Percentiles rank a stretch among this genome's conserved stretches.
Evolutionary conservation across 2,113 vertebrate genomes (phyloP).

Genomic region (Perognathus longimembris): DNA sequence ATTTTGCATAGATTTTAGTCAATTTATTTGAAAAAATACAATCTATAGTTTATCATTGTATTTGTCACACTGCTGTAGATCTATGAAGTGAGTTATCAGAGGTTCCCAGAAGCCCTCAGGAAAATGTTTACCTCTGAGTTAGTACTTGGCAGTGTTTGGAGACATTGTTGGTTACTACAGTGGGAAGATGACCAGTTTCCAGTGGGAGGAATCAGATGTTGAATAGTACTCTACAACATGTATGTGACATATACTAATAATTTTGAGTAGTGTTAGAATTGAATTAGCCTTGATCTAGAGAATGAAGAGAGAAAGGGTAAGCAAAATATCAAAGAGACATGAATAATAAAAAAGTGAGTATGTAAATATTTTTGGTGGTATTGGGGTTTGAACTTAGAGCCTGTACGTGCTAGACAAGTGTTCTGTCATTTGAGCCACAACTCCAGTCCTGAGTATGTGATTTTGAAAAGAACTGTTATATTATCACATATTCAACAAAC

Average conservation of each 20-base stretch:
- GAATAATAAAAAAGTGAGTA: not conserved
- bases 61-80: not conserved
- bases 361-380: too few relatives aligned
- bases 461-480: not conserved
- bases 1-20: not conserved
- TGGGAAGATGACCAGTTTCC: rapidly evolving
- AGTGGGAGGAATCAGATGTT: too few relatives aligned
- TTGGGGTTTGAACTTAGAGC: too few relatives aligned
- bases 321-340: not conserved
- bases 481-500: not conserved
- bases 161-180: not conserved
- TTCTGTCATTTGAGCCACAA: too few relatives aligned
- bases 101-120: rapidly evolving
- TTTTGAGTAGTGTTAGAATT: not conserved
- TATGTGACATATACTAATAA: too few relatives aligned
- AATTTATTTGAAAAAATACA: not conserved
- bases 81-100: not conserved
- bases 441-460: too few relatives aligned
- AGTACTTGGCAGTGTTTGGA: not conserved
- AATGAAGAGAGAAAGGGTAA: not conserved
- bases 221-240: rapidly evolving
- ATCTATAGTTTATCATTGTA: not conserved
- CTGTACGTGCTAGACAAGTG: too few relatives aligned
- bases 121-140: not conserved
- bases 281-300: not conserved